phyloP scores from a whole-genome alignment of 2,797 vertebrate genomes.

The Pempheris klunzingeri region DNA sequence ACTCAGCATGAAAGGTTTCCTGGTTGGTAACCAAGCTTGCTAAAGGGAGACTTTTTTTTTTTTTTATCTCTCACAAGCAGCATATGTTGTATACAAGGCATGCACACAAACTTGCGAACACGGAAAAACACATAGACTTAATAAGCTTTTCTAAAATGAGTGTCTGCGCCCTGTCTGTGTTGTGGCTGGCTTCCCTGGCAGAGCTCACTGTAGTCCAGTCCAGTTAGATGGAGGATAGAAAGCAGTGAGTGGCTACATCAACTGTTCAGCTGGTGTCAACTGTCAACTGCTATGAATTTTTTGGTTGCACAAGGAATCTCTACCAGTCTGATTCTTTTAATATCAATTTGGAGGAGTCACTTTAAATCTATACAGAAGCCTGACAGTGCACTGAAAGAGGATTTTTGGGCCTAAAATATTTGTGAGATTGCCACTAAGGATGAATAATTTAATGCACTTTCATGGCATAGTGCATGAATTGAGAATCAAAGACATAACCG shows the following conservation, averaged over 20 bases:
- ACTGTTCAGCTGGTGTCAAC: constrained; percentile 52
- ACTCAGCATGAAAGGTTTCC: not conserved
- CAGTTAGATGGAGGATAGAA: constrained; percentile 57
- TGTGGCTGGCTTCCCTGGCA: constrained; percentile 57
- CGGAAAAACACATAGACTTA: constrained; percentile 13
- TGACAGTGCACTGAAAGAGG: constrained; percentile 51
- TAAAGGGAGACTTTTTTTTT: constrained; percentile 4
- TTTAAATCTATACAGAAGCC: constrained; percentile 34
- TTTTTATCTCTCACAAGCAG: not conserved
- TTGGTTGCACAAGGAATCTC: constrained; percentile 49
- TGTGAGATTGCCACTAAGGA: constrained; percentile 68
- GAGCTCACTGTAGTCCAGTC: constrained; percentile 36
- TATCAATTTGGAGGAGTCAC: constrained; percentile 40
- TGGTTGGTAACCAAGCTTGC: not conserved
- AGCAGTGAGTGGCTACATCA: constrained; percentile 52
- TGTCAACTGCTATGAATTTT: constrained; percentile 27
- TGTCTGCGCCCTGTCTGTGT: constrained; percentile 40
- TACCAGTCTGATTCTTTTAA: constrained; percentile 40
- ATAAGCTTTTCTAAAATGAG: constrained; percentile 34
- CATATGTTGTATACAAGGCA: not conserved
- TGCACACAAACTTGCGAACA: not conserved
- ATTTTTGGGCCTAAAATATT: constrained; percentile 77
- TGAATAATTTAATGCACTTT: constrained; percentile 78
- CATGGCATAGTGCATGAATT: constrained; percentile 56
- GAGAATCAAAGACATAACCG: constrained; percentile 59